phyloP scores from a whole-genome alignment of 2,888 invertebrate species.

The Chrysolina americana region DNA sequence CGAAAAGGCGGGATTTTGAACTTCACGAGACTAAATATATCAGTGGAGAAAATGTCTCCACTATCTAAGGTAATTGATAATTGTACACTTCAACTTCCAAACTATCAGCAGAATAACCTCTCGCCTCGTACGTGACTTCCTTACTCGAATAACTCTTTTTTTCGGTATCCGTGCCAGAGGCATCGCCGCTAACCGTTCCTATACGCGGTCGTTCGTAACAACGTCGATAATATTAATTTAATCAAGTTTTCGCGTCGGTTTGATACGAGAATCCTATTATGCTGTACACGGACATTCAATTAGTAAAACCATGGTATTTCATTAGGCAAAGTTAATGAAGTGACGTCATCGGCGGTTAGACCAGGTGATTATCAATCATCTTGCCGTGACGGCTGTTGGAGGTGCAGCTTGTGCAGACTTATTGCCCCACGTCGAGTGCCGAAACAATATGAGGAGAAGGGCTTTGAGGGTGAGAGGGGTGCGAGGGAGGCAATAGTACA shows the following conservation, averaged over 20 bases:
- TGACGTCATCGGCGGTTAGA: slow-evolving; percentile 67
- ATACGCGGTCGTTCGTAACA: slow-evolving; percentile 32
- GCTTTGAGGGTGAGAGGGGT: neutral
- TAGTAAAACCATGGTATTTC: slow-evolving; percentile 70
- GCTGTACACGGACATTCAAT: slow-evolving; percentile 69
- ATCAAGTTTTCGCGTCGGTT: slow-evolving; percentile 62
- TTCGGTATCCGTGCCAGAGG: neutral
- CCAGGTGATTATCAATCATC: slow-evolving; percentile 69
- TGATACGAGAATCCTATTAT: slow-evolving; percentile 69
- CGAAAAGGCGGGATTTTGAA: too few species aligned
- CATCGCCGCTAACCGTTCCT: neutral
- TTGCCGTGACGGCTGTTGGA: slow-evolving; percentile 49
- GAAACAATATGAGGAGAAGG: slow-evolving; percentile 19
- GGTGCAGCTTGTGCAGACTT: slow-evolving; percentile 35
- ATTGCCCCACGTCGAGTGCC: slow-evolving; percentile 14
- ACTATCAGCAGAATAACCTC: too few species aligned
- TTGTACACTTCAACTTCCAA: too few species aligned
- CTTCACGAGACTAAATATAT: too few species aligned
- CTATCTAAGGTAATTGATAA: too few species aligned
- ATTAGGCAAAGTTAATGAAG: slow-evolving; percentile 69
- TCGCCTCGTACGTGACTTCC: too few species aligned
- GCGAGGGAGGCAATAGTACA: neutral
- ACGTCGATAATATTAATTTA: slow-evolving; percentile 61
- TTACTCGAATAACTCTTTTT: too few species aligned
- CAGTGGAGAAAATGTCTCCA: too few species aligned